Base-by-base conservation (phyloP, 1,140 invertebrate genomes). In the Neocloeon triangulifer region DNA sequence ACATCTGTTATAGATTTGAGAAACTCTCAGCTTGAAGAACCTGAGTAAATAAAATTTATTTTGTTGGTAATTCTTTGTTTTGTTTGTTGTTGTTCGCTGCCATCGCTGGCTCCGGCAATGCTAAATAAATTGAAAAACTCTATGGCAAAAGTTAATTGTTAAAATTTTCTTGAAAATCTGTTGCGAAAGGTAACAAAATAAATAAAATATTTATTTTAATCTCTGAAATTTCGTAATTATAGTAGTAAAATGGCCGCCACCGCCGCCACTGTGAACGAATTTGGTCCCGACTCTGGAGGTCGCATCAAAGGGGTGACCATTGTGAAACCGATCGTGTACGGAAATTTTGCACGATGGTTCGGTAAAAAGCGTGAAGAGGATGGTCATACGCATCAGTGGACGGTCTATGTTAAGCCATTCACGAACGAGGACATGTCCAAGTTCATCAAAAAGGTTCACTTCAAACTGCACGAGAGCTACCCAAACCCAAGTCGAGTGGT, bases 331-430 rank as follows among this genome's bases (percentile, higher is more conserved):
- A 79, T 99, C 47, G 73, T 99, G 4, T 97, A 92, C 56, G 95
- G 94, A 3, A 98, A 98, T 50, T 64, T 89, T 34, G 86, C 94
- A 0, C 58, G 81, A 37, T 89, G 88, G 49, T 94, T 98, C 61
- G 88, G 88, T 1, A 85, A 92, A 44, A 98, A 97, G 53, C 63
- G 91, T n/a, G 88, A 95, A 48, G 85, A 91, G 53, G 91, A 98
- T 62, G 89, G 91, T 1, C 94, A 98, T 46, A 98, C 95, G 1
- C 95, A 99, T 62, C 74, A 94, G 43, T 98, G 94, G 95, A 95
- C 85, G 12, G 84, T 98, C 2, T 98, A 96, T 53, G 62, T 98
- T 0, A 94, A 94, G 51, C 85, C 94, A 0, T 97, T 84, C 48
- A 63, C 63, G 9, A 85, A 86, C 44, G 81, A 86, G 55, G 91